phyloP scores from a whole-genome alignment of 2,888 invertebrate genomes.

The Phyllotreta striolata region DNA sequence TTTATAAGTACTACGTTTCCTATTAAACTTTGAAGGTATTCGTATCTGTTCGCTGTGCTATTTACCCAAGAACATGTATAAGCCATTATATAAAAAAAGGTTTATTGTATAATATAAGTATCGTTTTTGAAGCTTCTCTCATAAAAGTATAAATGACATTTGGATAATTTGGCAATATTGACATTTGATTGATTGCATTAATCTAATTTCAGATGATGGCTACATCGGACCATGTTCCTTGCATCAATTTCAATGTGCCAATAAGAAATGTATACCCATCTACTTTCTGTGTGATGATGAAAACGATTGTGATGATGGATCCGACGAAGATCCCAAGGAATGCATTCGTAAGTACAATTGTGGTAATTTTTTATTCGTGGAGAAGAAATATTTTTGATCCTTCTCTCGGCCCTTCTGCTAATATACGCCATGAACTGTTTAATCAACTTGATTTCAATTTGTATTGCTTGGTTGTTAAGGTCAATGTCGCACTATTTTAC shows the following conservation, averaged over 20 bases:
- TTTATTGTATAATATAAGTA: constrained; percentile 1
- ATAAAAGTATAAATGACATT: constrained; percentile 13
- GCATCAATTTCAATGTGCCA: constrained; percentile 79
- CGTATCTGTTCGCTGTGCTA: constrained; percentile 9
- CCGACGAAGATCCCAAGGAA: constrained; percentile 78
- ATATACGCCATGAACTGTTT: not conserved
- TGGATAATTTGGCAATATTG: constrained; percentile 10
- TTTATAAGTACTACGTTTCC: constrained; percentile 3
- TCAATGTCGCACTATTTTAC: too few relatives aligned
- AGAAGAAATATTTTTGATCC: too few relatives aligned
- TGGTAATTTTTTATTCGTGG: too few relatives aligned
- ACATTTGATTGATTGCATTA: not conserved
- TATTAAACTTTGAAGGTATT: constrained; percentile 5
- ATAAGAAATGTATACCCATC: constrained; percentile 78
- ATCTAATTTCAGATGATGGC: constrained; percentile 47
- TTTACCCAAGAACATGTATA: constrained; percentile 2
- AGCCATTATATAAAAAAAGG: constrained; percentile 1
- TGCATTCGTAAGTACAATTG: constrained; percentile 75
- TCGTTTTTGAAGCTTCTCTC: constrained; percentile 5
- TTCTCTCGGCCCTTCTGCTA: not conserved
- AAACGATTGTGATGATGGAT: constrained; percentile 81
- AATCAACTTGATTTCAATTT: not conserved
- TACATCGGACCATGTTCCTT: constrained; percentile 62
- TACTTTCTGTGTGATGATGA: constrained; percentile 82
- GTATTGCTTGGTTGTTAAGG: too few relatives aligned